A percentile compares a stretch with the other conserved stretches of the same genome.
Conservation (phyloP, 1,140 invertebrate genomes). For the Phortica variegata region DNA sequence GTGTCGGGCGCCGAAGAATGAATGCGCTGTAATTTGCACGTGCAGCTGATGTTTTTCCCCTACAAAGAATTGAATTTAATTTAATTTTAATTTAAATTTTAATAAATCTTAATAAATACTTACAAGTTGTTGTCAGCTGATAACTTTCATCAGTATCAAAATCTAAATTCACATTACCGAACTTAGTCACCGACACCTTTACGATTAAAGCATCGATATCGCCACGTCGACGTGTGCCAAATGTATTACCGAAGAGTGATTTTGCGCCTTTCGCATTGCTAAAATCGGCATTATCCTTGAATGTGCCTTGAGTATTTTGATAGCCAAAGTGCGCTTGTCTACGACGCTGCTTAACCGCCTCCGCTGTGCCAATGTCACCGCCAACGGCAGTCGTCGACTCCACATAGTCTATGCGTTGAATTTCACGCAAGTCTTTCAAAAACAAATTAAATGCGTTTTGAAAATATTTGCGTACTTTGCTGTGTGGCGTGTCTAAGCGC, state of each 20-base stretch:
- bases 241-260: conserved; percentile 29
- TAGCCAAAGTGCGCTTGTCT: not conserved
- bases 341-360: not conserved
- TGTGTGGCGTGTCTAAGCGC: conserved; percentile 39
- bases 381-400: not conserved
- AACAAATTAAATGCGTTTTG: conserved; percentile 44
- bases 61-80: not conserved
- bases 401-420: conserved; percentile 38
- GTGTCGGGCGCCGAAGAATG: conserved; percentile 76
- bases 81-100: not conserved
- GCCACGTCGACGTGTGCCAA: conserved; percentile 29
- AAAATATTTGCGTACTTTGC: conserved; percentile 37
- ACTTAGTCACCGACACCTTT: conserved; percentile 60
- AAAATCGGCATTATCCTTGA: not conserved
- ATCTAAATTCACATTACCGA: conserved; percentile 60
- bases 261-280: not conserved
- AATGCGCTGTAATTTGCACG: conserved; percentile 66
- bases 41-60: conserved; percentile 60
- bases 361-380: not conserved
- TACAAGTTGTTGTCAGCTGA: conserved; percentile 62
- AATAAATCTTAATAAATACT: conserved; percentile 14
- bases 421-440: conserved; percentile 41
- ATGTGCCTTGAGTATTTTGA: too few species aligned
- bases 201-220: conserved; percentile 59
- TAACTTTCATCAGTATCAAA: conserved; percentile 76